Conservation (phyloP, 2,888 invertebrate genomes). For the Steromphala cineraria region DNA sequence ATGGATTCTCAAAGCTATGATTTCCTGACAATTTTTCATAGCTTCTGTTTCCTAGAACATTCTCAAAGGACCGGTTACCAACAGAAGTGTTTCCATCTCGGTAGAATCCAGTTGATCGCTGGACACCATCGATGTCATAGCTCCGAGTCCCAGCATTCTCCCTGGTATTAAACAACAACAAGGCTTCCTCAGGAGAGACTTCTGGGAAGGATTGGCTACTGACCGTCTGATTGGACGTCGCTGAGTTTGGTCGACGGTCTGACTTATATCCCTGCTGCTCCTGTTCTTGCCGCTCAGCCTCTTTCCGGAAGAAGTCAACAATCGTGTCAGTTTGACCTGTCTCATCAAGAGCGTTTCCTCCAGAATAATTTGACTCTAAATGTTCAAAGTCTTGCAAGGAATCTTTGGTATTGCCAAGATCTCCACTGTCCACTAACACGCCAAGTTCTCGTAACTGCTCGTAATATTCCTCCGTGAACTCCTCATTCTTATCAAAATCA, state of each 20-base stretch:
- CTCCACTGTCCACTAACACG: conserved; percentile 61
- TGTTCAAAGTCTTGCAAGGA: conserved; percentile 68
- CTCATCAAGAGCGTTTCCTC: conserved; percentile 15
- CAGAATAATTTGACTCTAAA: conserved; percentile 52
- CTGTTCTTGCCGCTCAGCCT: conserved; percentile 37
- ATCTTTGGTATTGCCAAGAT: conserved; percentile 49
- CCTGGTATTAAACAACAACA: conserved; percentile 2
- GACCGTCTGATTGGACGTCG: conserved; percentile 60
- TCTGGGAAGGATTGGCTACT: conserved; percentile 65
- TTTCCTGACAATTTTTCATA: too few species aligned
- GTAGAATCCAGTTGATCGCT: background rate
- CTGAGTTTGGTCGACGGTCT: conserved; percentile 46
- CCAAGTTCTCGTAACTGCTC: conserved; percentile 64
- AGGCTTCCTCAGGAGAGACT: conserved; percentile 60
- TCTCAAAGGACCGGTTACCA: background rate
- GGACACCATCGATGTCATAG: too few species aligned
- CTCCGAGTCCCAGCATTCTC: too few species aligned
- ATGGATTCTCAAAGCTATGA: too few species aligned
- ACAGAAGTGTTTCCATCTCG: background rate
- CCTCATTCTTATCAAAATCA: conserved; percentile 42
- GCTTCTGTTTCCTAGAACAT: too few species aligned
- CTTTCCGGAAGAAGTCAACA: conserved; percentile 18
- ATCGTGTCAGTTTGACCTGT: conserved; percentile 3
- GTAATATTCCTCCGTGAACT: conserved; percentile 66
- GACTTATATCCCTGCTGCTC: conserved; percentile 25